Evolutionary conservation across 1,140 invertebrate genomes (phyloP).

Genomic region (Diabrotica virgifera): DNA sequence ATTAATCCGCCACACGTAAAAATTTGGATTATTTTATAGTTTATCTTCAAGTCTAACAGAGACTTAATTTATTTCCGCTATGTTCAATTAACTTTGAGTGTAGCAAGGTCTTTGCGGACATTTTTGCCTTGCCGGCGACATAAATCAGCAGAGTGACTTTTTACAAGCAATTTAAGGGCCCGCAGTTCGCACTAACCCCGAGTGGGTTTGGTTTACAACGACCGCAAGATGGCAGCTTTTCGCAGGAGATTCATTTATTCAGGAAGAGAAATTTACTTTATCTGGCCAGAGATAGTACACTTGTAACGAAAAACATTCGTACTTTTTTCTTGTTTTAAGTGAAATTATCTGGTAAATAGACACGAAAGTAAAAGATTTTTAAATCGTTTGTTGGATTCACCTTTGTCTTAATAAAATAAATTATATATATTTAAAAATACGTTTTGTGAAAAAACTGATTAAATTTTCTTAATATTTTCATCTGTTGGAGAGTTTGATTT

Average conservation of each 20-base stretch:
- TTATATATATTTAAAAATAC: no score
- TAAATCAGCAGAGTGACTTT: conserved; percentile 32
- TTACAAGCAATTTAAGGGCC: conserved; percentile 30
- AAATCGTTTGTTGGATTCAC: no score
- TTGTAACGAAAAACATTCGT: background rate
- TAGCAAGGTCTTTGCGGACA: conserved; percentile 14
- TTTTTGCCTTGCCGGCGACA: conserved; percentile 20
- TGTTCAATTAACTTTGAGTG: conserved; percentile 27
- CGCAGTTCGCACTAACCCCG: conserved; percentile 25
- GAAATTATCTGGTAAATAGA: no score
- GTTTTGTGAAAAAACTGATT: no score
- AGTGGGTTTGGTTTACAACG: conserved; percentile 30
- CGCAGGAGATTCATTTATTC: conserved; percentile 11
- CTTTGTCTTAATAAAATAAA: no score
- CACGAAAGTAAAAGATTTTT: no score
- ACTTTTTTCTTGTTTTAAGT: background rate
- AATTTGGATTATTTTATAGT: no score
- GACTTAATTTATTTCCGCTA: conserved; percentile 7
- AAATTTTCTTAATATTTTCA: no score
- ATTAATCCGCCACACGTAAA: no score
- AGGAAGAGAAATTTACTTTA: conserved; percentile 4
- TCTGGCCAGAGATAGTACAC: background rate
- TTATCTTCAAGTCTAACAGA: background rate
- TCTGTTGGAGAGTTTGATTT: no score
- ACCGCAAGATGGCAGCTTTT: conserved; percentile 12